Base-by-base conservation (phyloP, 2,797 vertebrate genomes). In the Lates japonicus region DNA sequence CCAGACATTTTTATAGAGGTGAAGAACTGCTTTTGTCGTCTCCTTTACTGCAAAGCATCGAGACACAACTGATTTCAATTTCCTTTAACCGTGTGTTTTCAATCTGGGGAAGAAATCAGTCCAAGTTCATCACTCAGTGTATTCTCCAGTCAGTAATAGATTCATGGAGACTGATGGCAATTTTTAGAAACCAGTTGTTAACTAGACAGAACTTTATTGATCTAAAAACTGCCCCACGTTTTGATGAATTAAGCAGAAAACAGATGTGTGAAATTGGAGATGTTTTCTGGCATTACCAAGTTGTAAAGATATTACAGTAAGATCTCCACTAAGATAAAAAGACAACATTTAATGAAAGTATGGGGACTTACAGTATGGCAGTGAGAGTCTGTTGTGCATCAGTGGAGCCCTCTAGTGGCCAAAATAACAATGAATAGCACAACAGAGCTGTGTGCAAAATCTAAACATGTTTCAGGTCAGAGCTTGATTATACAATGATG, bases 361-460 rank as follows among this genome's bases (percentile, higher is more conserved):
- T 42, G 4, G 10, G 17, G 3, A 60, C 2, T 8, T 54, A 4
- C 17, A 0, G 12, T 20, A 14, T 0, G 37, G 46, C 5, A 7
- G 4, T 4, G 3, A 37, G 39, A 2, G 20, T 25, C 1, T 66
- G 46, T 13, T 19, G 55, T 25, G 7, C 8, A 25, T 0, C 48
- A 31, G 44, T 52, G 2, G 79, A 70, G 83, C 69, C 79, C 81
- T 75, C 84, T 92, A 79, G 76, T 88, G 88, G 81, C 51, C 57
- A 42, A 14, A 42, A 29, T 3, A 11, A 42, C 3, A 42, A 42
- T 9, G 14, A 4, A 14, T 14, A 42, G 4, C 41, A 42, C 12
- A 42, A 42, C 3, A 41, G 39, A 11, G 39, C 11, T 41, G 39
- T 41, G 39, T 41, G 9, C 39, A 42, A 42, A 13, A 42, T 13